A percentile compares a stretch with the other conserved stretches of the same genome.
Conservation (phyloP, 2,797 vertebrate species). For the Enteromius treurensis region DNA sequence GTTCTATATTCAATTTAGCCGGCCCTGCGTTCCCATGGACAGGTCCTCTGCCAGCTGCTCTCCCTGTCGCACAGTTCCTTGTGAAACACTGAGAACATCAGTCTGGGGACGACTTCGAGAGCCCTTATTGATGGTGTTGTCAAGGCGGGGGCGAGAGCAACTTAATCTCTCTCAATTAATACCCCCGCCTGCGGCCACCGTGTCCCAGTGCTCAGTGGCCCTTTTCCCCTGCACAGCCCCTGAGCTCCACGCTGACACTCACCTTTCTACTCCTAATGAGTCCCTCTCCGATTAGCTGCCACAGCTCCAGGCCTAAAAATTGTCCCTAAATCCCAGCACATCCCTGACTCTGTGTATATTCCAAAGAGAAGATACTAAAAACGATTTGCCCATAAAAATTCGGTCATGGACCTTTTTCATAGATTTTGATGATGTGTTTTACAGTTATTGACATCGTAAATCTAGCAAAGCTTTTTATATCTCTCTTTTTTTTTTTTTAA, state of each 20-base stretch:
- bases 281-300: constrained; percentile 44
- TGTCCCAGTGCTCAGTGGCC: constrained; percentile 40
- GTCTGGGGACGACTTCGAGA: constrained; percentile 54
- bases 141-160: constrained; percentile 48
- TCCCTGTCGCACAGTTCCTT: constrained; percentile 45
- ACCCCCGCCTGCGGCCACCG: constrained; percentile 45
- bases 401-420: neutral
- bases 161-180: constrained; percentile 65
- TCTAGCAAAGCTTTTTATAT: neutral
- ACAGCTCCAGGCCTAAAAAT: constrained; percentile 6
- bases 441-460: neutral
- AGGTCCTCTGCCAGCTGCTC: constrained; percentile 33
- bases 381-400: neutral
- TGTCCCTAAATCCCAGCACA: constrained; percentile 21
- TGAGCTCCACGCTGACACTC: constrained; percentile 36
- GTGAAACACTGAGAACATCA: constrained; percentile 56
- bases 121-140: constrained; percentile 59
- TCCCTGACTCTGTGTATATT: neutral
- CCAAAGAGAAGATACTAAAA: constrained; percentile 4
- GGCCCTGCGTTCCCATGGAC: constrained; percentile 30
- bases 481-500: neutral
- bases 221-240: constrained; percentile 35
- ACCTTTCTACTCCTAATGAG: constrained; percentile 59
- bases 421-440: neutral
- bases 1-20: constrained; percentile 54